Evolutionary conservation across 2,888 invertebrate species (phyloP), one percentile per base, ranked within the genome.

Genomic region (Didymodactylos carnosus): DNA sequence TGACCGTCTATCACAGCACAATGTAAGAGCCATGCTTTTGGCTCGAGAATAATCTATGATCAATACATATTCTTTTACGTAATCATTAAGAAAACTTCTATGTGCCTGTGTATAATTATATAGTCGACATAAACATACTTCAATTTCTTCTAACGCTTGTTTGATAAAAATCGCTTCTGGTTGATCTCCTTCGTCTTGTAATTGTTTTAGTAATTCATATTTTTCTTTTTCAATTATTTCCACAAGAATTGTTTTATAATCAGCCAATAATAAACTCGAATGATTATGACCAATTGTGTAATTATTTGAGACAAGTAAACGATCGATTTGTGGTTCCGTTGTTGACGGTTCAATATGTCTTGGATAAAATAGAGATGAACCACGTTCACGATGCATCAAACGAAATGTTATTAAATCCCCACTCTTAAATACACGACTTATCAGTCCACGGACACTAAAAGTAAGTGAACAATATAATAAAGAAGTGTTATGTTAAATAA

Each of bases 81-180:
- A n/a, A 39, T 13, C 23, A 39, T 40, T 46, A 14, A 10, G 27
- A 23, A 27, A 27, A 39, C 14, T 71, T 4, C 13, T 13, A 7
- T 11, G 3, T 13, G 27, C 40, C 5, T 19, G 19, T 16, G 49
- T 39, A 19, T 51, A 40, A 23, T 14, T 43, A n/a, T 39, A 51
- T 35, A 70, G 11, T 27, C 23, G 4, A 6, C 16, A 8, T 25
- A 49, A 29, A 80, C 89, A 86, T 72, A 83, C 80, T 73, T 85
- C 84, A 13, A 92, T 84, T 80, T 89, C 87, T 71, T 87, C 83
- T 71, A 93, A 83, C 19, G 94, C 94, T 83, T 91, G 88, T 80
- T 92, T 89, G 77, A 93, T 88, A 80, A 90, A 94, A 78, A 90
- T 88, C 79, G 88, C 87, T 84, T 94, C 94, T 1, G 92, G 90